phyloP scores from a whole-genome alignment of 2,888 invertebrate genomes.

The Luffia ferchaultella region DNA sequence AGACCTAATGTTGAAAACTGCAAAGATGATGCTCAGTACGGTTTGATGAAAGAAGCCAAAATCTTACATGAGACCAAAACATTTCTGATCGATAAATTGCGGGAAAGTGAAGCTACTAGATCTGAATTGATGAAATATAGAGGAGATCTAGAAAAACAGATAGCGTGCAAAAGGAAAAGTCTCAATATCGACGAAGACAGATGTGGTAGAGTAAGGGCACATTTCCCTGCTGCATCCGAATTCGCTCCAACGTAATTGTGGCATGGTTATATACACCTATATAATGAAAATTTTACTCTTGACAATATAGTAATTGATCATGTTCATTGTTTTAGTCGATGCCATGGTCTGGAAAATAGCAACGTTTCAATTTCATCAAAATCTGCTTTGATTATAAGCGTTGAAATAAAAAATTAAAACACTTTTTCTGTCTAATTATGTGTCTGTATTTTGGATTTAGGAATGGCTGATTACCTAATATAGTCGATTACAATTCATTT shows the following conservation, averaged over 20 bases:
- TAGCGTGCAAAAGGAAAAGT: slow-evolving; percentile 75
- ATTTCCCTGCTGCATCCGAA: slow-evolving; percentile 74
- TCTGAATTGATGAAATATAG: slow-evolving; percentile 67
- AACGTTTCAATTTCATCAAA: too few species aligned
- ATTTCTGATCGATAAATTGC: slow-evolving; percentile 67
- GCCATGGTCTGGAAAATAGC: too few species aligned
- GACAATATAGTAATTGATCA: neutral
- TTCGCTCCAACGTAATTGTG: too few species aligned
- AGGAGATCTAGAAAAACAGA: slow-evolving; percentile 73
- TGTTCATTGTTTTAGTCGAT: too few species aligned
- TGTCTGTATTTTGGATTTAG: too few species aligned
- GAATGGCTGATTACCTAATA: too few species aligned
- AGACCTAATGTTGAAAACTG: slow-evolving; percentile 86
- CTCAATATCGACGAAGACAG: slow-evolving; percentile 73
- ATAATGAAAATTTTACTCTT: neutral
- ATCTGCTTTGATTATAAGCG: too few species aligned
- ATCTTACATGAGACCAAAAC: slow-evolving; percentile 52
- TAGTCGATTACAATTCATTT: too few species aligned
- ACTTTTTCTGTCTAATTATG: too few species aligned
- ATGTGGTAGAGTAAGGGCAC: slow-evolving; percentile 67
- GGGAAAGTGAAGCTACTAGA: slow-evolving; percentile 66
- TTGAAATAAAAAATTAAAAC: too few species aligned
- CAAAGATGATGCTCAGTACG: slow-evolving; percentile 81
- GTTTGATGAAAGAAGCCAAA: slow-evolving; percentile 75
- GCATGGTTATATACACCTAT: too few species aligned